A percentile compares a stretch with the other conserved stretches of the same genome.
These are phyloP conservation scores for Crax fasciolata DNA, from an alignment of 2,797 vertebrate genomes.

Conservation along the genomic window DNA sequence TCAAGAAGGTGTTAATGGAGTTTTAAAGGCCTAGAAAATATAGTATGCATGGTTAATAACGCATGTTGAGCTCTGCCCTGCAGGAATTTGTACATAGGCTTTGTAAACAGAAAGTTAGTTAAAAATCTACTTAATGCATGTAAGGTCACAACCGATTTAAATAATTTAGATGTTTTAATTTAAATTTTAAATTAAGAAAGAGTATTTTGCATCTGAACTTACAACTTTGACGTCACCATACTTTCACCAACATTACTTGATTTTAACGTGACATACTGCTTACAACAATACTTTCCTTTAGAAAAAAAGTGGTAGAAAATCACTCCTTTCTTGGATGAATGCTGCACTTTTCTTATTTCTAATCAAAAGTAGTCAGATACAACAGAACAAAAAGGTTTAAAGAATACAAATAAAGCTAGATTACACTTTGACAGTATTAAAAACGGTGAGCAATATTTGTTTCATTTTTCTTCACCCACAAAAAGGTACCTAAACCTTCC, in stretches of 20 bases:
- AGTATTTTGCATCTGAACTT: background rate
- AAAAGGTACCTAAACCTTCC: background rate
- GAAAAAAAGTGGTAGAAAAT: slow-evolving; percentile 10
- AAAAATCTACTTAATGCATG: slow-evolving; percentile 62
- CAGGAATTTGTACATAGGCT: slow-evolving; percentile 40
- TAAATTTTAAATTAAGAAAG: background rate
- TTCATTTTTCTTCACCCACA: background rate
- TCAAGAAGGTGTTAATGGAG: slow-evolving; percentile 49
- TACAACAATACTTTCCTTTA: background rate
- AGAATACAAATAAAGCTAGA: background rate
- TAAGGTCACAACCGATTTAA: slow-evolving; percentile 63
- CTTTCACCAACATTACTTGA: background rate
- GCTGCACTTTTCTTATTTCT: background rate
- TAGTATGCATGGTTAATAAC: slow-evolving; percentile 57
- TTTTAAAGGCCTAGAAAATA: slow-evolving; percentile 38
- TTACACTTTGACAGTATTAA: background rate
- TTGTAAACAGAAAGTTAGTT: slow-evolving; percentile 70
- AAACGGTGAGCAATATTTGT: background rate
- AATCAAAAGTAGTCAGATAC: background rate
- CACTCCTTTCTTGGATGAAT: slow-evolving; percentile 68
- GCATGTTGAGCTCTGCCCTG: slow-evolving; percentile 67
- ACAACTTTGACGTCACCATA: background rate
- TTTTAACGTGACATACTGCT: background rate
- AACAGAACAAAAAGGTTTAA: background rate
- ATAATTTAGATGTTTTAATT: background rate